Evolutionary conservation across 2,797 vertebrate genomes (phyloP), one percentile per base, ranked within the genome.

Genomic region (Cirrhinus mrigala): DNA sequence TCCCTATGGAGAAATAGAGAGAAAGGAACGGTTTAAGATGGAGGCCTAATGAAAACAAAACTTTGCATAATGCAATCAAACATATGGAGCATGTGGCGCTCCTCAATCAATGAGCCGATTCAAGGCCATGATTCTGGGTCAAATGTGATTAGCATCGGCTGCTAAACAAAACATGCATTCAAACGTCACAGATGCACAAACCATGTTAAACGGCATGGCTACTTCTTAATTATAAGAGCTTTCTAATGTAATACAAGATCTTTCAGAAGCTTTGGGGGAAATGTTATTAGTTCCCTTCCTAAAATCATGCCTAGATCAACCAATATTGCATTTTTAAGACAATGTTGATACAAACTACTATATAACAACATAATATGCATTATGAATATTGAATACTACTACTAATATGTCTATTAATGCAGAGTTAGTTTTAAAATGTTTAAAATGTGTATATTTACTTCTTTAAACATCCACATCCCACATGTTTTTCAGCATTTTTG

Each of bases 101-200:
- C 86, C 88, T 91, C 88, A 93, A 93, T 94, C 93, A 92, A 90
- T 93, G 92, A 94, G 87, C 88, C 89, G 84, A 88, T 91, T 89
- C 90, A 92, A 89, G 89, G 90, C 81, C 89, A 89, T 90, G 91
- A 94, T 93, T 92, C 56, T 89, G 89, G 79, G 83, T 91, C 37
- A 71, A 89, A 93, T 89, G 87, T 85, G 90, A 93, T 94, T 93
- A 93, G 92, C 81, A 86, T 87, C 88, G 91, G 91, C 91, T 90
- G 89, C 85, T 78, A 70, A 92, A 92, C 91, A 92, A 70, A 66
- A 92, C 86, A 86, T 85, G 89, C 91, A 91, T 91, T 86, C 62
- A 83, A 24, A 91, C 15, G 76, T 66, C 79, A 82, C 62, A 81
- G 44, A 81, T 15, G 27, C 18, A 60, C 15, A 64, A 71, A 85